phyloP scores from a whole-genome alignment of 2,113 vertebrate genomes.

The Phyllopteryx taeniolatus region DNA sequence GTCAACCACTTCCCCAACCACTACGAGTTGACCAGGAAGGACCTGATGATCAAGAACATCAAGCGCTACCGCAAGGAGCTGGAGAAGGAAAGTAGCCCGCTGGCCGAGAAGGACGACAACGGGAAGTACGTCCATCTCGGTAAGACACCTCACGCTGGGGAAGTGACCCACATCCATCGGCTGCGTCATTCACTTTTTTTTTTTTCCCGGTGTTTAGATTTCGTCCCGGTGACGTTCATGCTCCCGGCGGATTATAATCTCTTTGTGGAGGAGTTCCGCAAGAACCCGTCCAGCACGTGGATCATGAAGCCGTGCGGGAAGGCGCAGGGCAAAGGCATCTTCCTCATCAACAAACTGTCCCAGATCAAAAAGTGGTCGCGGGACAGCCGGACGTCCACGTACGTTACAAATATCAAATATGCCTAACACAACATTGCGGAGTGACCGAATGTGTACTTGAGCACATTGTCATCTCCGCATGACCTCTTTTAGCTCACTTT shows the following conservation, averaged over 20 bases:
- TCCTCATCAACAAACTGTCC: conserved; percentile 97
- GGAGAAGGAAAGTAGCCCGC: conserved; percentile 88
- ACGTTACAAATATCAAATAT: conserved; percentile 45
- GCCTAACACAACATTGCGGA: too few relatives aligned
- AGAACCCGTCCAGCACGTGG: conserved; percentile 96
- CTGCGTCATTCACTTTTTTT: background rate
- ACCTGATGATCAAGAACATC: conserved; percentile 98
- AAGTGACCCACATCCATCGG: background rate
- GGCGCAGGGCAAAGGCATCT: conserved; percentile 97
- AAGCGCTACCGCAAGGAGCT: conserved; percentile 94
- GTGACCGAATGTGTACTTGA: too few relatives aligned
- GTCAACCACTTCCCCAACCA: conserved; percentile 99
- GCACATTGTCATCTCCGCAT: too few relatives aligned
- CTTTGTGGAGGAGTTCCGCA: conserved; percentile 96
- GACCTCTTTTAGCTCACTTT: too few relatives aligned
- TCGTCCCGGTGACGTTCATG: conserved; percentile 97
- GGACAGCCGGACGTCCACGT: conserved; percentile 95
- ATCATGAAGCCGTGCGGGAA: conserved; percentile 99
- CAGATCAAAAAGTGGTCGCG: conserved; percentile 99
- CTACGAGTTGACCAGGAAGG: conserved; percentile 95
- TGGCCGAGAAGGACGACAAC: conserved; percentile 95
- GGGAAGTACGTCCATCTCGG: conserved; percentile 94
- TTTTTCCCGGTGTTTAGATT: conserved; percentile 75
- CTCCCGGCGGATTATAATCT: conserved; percentile 95
- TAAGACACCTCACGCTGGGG: conserved; percentile 31